Evolutionary conservation across 1,140 invertebrate species (phyloP), one percentile per base, ranked within the genome.

Genomic region (Drosophila melanica): DNA sequence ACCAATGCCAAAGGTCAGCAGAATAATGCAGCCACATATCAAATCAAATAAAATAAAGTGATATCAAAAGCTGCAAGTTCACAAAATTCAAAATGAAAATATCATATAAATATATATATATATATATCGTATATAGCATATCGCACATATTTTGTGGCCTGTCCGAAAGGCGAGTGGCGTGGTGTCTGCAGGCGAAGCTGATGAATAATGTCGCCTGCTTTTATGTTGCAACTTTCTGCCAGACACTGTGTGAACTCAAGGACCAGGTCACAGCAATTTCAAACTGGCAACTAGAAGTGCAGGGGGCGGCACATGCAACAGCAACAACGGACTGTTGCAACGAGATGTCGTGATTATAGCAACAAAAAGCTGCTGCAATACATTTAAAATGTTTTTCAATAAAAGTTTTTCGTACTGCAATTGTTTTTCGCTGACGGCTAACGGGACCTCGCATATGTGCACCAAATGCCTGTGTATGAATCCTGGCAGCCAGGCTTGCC

Each of bases 371-470:
- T 59, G 75, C 53, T 76, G 68, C 55, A 59, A 73, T 79, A 86
- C 82, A 86, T 86, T 87, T 89, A 73, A 87, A 86, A 86, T 86
- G 82, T 82, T 86, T 86, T 86, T 82, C 82, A 86, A 86, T 86
- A 86, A 86, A 86, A 86, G 60, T 86, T 86, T 72, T 77, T 70
- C 79, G 62, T 65, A 65, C 64, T 79, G 71, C 82, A 86, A 86
- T 86, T 86, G 82, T 89, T 87, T 79, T 77, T 58, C 50, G 54
- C 67, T 71, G 50, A 59, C 54, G 63, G 72, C 67, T 45, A 54
- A 54, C 72, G 45, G 33, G 7, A 64, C 20, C 42, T 58, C 20
- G 23, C 41, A 44, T 23, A 58, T 75, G 65, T 54, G 48, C 47
- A n/a, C 18, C 18, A 16, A 14, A 23, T 66, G 42, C 23, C 6